A percentile compares a stretch with the other conserved stretches of the same genome.
phyloP scores from a whole-genome alignment of 2,113 vertebrate genomes.

The Microcebus murinus region DNA sequence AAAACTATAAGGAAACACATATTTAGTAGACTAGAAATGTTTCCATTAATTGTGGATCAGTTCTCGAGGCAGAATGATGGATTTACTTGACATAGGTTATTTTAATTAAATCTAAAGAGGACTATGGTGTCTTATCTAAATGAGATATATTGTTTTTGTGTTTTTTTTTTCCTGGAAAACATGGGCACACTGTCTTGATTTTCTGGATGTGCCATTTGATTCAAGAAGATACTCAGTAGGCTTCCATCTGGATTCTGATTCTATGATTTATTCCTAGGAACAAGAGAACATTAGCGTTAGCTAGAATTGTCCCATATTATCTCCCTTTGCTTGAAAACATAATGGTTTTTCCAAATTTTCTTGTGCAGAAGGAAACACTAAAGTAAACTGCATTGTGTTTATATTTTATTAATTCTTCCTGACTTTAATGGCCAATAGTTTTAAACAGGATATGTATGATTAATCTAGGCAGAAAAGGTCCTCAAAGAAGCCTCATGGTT shows the following conservation, averaged over 20 bases:
- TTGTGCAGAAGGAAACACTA: background rate
- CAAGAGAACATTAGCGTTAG: background rate
- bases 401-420: background rate
- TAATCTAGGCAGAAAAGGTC: background rate
- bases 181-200: background rate
- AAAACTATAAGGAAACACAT: background rate
- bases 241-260: background rate
- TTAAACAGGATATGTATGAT: background rate
- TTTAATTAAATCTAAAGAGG: background rate
- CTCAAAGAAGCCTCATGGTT: fast-evolving
- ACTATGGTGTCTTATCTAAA: background rate
- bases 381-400: background rate
- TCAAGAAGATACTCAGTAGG: background rate
- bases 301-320: background rate
- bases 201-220: background rate
- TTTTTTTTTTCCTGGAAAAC: background rate
- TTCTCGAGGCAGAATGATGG: background rate
- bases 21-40: background rate
- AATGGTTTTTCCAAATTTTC: background rate
- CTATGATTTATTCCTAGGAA: background rate
- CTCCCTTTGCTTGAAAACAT: background rate
- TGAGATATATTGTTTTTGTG: background rate
- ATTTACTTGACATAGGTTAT: background rate
- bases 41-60: background rate
- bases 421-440: background rate